These are phyloP conservation scores for Eurosta solidaginis DNA, from an alignment of 1,140 invertebrate genomes.

Conservation along the genomic window DNA sequence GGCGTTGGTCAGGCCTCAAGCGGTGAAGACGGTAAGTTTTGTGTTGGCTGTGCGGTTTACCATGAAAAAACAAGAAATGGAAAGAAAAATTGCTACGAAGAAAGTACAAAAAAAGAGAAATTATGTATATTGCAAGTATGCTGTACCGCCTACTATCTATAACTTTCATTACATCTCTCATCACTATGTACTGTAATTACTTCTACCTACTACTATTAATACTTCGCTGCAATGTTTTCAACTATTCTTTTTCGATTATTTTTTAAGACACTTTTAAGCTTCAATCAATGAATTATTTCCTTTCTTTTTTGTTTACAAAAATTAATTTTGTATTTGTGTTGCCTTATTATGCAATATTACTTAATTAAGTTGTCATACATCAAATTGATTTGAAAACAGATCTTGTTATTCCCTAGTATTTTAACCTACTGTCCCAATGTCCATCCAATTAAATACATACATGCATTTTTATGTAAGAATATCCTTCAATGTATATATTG, in stretches of 20 bases:
- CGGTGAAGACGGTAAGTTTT: conserved; percentile 58
- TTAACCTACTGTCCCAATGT: neutral
- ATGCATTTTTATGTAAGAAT: neutral
- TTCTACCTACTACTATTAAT: conserved; percentile 20
- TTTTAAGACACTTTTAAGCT: neutral
- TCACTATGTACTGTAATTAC: neutral
- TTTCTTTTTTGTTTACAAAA: neutral
- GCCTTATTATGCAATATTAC: neutral
- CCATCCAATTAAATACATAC: neutral
- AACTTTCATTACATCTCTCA: conserved; percentile 24
- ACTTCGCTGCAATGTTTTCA: conserved; percentile 6
- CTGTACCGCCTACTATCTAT: conserved; percentile 13
- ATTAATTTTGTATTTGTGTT: neutral
- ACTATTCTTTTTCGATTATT: conserved; percentile 15
- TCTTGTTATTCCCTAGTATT: neutral
- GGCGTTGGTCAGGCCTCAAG: conserved; percentile 58
- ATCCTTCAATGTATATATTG: too few relatives aligned
- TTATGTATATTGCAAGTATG: conserved; percentile 14
- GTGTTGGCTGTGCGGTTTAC: conserved; percentile 12
- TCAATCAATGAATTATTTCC: neutral
- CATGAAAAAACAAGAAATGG: conserved; percentile 14
- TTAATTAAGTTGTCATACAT: neutral
- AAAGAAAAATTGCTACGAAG: too few relatives aligned
- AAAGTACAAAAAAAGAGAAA: conserved; percentile 7
- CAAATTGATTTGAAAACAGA: neutral